Base-by-base conservation (phyloP, 2,113 vertebrate genomes). In the Tachycineta bicolor region DNA sequence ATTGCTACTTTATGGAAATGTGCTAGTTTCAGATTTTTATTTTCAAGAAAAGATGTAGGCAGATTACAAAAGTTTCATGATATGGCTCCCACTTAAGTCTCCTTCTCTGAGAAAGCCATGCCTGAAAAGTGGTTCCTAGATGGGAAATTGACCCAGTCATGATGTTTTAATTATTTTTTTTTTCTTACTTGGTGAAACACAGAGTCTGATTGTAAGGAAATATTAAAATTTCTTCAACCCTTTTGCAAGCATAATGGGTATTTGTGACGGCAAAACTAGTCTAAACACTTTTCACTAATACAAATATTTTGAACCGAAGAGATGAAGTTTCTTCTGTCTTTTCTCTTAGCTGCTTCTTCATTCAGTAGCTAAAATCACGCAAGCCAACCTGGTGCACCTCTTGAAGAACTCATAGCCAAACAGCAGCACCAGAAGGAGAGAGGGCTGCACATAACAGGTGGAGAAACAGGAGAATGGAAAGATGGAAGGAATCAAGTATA, bases 381-480 rank as follows among this genome's bases (percentile, higher is more conserved):
- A 52, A 43, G 44, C 12, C 21, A 47, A 33, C 12, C 24, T 28
- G 22, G 58, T 23, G 29, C 16, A 58, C 71, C 43, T 74, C 34
- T 58, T 92, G 59, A 82, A 71, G 73, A 82, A 33, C 76, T 87
- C 50, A 29, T 34, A 88, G 49, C 17, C 26, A 87, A 83, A 80
- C 17, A 39, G 43, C 46, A 83, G 34, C 28, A 26, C 43, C n/a
- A 92, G 43, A 80, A 77, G 37, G 37, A 91, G 44, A 79, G 46
- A 93, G 75, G 60, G 60, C 63, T 78, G 74, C 33, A 39, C 43
- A 39, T 37, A 77, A 90, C 90, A 94, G 75, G 68, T 91, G 80
- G 80, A 85, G 91, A 96, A 96, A 95, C 52, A 96, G 56, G 96
- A 95, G 94, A 97, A 87, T 93, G 93, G 93, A 94, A 96, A 96